Conservation (phyloP, 2,113 vertebrate genomes). For the Rattus rattus region DNA sequence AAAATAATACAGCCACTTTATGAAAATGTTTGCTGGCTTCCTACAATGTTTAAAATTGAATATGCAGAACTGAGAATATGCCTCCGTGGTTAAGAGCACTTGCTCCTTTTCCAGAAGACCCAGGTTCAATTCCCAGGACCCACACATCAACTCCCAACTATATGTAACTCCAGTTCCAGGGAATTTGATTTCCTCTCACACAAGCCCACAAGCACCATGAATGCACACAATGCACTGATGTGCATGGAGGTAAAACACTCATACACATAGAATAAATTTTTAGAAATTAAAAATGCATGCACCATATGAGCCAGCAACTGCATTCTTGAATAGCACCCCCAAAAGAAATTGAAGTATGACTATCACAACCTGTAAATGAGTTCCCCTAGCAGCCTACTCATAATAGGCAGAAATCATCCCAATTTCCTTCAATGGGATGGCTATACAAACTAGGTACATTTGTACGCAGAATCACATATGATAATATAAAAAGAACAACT, state of each 20-base stretch:
- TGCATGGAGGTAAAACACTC: not conserved
- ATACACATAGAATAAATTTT: not conserved
- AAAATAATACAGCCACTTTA: conserved; percentile 10
- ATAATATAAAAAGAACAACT: not conserved
- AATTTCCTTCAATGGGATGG: not conserved
- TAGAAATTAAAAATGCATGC: not conserved
- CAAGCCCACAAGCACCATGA: not conserved
- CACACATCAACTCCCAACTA: not conserved
- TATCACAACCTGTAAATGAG: not conserved
- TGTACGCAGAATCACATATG: not conserved
- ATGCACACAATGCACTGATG: not conserved
- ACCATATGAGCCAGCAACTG: not conserved
- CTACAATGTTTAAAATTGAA: not conserved
- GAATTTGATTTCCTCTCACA: not conserved
- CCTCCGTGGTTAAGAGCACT: not conserved
- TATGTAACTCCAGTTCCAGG: not conserved
- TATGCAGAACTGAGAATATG: not conserved
- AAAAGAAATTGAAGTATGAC: not conserved
- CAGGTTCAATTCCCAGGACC: not conserved
- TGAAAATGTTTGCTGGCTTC: not conserved
- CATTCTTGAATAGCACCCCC: not conserved
- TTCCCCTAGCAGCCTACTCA: not conserved
- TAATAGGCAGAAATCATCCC: conserved; percentile 1
- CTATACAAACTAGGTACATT: not conserved
- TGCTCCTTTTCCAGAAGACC: not conserved